Conservation (phyloP, 2,797 vertebrate genomes). For the Neosilurus mollespiculum region DNA sequence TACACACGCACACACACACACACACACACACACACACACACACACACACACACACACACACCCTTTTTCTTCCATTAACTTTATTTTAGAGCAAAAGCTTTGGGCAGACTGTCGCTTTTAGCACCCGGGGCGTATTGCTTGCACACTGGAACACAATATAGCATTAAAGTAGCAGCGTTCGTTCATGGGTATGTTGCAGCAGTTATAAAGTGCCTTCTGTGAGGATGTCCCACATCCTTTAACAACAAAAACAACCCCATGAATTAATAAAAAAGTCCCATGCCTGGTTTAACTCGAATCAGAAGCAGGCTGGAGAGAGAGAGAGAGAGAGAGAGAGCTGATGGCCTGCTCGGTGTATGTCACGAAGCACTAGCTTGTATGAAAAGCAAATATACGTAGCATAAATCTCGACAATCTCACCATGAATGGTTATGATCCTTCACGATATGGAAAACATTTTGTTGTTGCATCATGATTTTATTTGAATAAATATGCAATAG, state of each 20-base stretch:
- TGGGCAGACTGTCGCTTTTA: conserved; percentile 64
- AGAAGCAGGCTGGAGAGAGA: not conserved
- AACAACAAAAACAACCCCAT: conserved; percentile 58
- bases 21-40: conserved; percentile 15
- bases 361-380: not conserved
- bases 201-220: conserved; percentile 51
- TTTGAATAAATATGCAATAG: too few relatives aligned
- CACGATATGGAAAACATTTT: not conserved
- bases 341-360: not conserved
- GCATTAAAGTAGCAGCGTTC: conserved; percentile 53
- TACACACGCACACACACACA: not conserved
- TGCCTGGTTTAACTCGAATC: conserved; percentile 36
- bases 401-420: not conserved
- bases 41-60: conserved; percentile 21
- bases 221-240: conserved; percentile 55
- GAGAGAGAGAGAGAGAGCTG: not conserved
- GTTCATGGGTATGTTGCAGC: conserved; percentile 58
- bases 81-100: conserved; percentile 50
- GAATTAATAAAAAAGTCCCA: conserved; percentile 66
- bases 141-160: conserved; percentile 60
- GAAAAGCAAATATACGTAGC: not conserved
- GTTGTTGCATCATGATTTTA: too few relatives aligned
- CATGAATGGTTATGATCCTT: not conserved
- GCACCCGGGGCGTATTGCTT: conserved; percentile 67
- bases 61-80: conserved; percentile 67